Conservation (phyloP, 1,140 invertebrate species). For the Apis dorsata region DNA sequence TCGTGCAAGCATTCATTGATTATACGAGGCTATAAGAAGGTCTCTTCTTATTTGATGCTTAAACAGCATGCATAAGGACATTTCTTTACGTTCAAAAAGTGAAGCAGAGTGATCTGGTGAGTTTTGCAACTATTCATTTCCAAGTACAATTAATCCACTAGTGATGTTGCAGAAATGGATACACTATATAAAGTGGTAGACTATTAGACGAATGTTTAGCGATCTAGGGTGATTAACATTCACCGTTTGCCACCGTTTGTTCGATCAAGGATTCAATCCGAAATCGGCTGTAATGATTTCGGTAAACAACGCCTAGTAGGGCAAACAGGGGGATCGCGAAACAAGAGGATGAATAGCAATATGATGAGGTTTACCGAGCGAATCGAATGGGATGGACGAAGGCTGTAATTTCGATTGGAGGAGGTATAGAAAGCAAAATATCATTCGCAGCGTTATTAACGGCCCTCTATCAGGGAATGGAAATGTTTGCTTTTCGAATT, state of each 20-base stretch:
- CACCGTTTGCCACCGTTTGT: neutral
- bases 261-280: conserved; percentile 39
- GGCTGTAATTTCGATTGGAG: conserved; percentile 18
- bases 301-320: conserved; percentile 39
- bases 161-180: too few species aligned
- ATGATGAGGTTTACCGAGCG: conserved; percentile 43
- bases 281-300: conserved; percentile 36
- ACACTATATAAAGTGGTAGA: too few species aligned
- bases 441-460: neutral
- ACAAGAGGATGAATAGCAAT: conserved; percentile 43
- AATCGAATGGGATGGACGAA: neutral
- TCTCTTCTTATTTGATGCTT: too few species aligned
- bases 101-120: too few species aligned
- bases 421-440: conserved; percentile 17
- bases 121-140: too few species aligned
- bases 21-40: too few species aligned
- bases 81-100: too few species aligned
- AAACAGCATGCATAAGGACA: too few species aligned
- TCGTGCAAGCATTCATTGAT: too few species aligned
- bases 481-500: neutral
- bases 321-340: conserved; percentile 40
- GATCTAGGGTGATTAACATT: conserved; percentile 15
- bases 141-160: too few species aligned
- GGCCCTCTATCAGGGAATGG: neutral
- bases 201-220: too few species aligned